A percentile compares a stretch with the other conserved stretches of the same genome.
Conservation (phyloP, 2,888 invertebrate genomes). For the Erannis defoliaria region DNA sequence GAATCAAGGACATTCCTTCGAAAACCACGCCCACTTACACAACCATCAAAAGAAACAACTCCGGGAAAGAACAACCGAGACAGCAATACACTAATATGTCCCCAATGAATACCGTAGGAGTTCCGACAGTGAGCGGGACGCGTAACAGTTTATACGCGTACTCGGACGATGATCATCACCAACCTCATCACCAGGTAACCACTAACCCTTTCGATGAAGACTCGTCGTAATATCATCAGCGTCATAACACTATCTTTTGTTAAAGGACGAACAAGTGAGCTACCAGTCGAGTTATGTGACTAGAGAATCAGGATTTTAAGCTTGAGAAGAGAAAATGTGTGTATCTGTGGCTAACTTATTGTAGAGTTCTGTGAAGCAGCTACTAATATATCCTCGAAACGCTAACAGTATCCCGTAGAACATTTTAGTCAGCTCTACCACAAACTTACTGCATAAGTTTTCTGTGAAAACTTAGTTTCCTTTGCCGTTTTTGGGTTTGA, state of each 20-base stretch:
- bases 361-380: background rate
- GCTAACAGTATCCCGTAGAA: background rate
- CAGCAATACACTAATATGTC: slow-evolving; percentile 67
- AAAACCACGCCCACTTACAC: slow-evolving; percentile 73
- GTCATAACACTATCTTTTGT: slow-evolving; percentile 55
- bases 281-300: slow-evolving; percentile 59
- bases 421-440: background rate
- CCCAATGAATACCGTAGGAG: slow-evolving; percentile 76
- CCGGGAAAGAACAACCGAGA: slow-evolving; percentile 64
- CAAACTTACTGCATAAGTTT: too few species aligned
- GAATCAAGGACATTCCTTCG: slow-evolving; percentile 72
- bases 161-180: slow-evolving; percentile 66
- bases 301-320: slow-evolving; percentile 65
- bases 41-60: slow-evolving; percentile 67
- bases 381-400: background rate
- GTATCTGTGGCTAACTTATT: slow-evolving; percentile 4
- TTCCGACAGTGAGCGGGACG: slow-evolving; percentile 70
- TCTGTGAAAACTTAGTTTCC: too few species aligned
- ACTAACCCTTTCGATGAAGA: slow-evolving; percentile 80
- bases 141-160: slow-evolving; percentile 73
- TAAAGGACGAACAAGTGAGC: slow-evolving; percentile 61
- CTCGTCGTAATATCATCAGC: slow-evolving; percentile 56
- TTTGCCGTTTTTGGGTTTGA: too few species aligned
- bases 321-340: slow-evolving; percentile 48
- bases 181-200: slow-evolving; percentile 66